phyloP scores from a whole-genome alignment of 2,113 vertebrate genomes.

The Pseudopipra pipra region DNA sequence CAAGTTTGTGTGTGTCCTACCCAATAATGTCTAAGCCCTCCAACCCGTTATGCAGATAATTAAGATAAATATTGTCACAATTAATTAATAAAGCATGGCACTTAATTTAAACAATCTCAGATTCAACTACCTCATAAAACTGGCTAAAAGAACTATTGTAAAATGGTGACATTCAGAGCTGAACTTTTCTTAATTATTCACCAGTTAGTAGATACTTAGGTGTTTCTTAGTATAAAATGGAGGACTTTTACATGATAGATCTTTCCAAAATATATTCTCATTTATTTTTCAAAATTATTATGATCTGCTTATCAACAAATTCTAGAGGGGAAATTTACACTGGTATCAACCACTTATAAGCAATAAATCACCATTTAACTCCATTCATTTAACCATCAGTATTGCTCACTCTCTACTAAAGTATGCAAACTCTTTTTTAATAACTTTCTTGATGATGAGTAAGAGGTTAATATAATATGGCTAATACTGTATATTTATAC shows the following conservation, averaged over 20 bases:
- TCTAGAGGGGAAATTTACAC: not conserved
- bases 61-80: conserved; percentile 12
- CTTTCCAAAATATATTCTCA: not conserved
- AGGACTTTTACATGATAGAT: not conserved
- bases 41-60: not conserved
- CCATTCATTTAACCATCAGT: not conserved
- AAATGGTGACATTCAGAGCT: not conserved
- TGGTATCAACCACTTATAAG: not conserved
- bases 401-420: not conserved
- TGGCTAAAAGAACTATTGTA: not conserved
- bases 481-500: not conserved
- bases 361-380: not conserved
- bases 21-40: not conserved
- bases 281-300: not conserved
- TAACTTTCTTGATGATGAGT: not conserved
- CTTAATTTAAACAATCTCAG: conserved; percentile 11
- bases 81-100: not conserved
- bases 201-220: not conserved
- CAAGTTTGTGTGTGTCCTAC: not conserved
- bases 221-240: not conserved
- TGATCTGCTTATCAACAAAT: not conserved
- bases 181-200: not conserved
- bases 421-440: not conserved
- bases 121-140: not conserved
- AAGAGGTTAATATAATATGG: not conserved